These are phyloP conservation scores for Poeciliopsis retropinna DNA, from an alignment of 2,113 vertebrate genomes.

Conservation along the genomic window DNA sequence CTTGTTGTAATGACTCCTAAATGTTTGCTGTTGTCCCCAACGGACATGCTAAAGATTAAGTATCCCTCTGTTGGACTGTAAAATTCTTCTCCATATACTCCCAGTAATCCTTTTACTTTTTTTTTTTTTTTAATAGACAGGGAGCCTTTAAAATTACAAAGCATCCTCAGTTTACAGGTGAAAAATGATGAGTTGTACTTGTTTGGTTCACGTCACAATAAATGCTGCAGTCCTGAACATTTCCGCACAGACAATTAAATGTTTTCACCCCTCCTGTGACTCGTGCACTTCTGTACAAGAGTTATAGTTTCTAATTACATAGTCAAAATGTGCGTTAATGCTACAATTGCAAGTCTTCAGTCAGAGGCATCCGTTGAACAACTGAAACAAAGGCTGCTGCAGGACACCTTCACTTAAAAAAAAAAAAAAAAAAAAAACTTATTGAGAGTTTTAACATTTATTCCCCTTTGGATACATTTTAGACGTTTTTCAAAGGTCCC, in stretches of 20 bases:
- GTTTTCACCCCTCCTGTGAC: conserved; percentile 17
- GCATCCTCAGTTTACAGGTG: not conserved
- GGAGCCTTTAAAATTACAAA: not conserved
- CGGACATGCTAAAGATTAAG: conserved; percentile 23
- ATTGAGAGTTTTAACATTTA: too few species aligned
- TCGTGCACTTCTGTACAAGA: not conserved
- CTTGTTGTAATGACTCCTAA: not conserved
- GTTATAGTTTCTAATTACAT: not conserved
- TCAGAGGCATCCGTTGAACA: not conserved
- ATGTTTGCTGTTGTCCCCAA: conserved; percentile 22
- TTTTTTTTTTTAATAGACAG: not conserved
- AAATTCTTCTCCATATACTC: not conserved
- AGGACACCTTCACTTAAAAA: not conserved
- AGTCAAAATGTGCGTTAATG: not conserved
- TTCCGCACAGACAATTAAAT: conserved; percentile 44
- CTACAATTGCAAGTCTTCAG: not conserved
- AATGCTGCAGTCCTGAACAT: conserved; percentile 25
- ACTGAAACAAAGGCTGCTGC: not conserved
- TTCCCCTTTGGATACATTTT: too few species aligned
- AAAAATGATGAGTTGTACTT: not conserved
- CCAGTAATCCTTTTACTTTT: too few species aligned
- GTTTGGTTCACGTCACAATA: not conserved
- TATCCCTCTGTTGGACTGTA: conserved; percentile 1
- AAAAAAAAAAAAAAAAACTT: too few species aligned
- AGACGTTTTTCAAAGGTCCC: too few species aligned